Evolutionary conservation across 2,113 vertebrate genomes (phyloP), one percentile per base, ranked within the genome.

Genomic region (Trichechus manatus): DNA sequence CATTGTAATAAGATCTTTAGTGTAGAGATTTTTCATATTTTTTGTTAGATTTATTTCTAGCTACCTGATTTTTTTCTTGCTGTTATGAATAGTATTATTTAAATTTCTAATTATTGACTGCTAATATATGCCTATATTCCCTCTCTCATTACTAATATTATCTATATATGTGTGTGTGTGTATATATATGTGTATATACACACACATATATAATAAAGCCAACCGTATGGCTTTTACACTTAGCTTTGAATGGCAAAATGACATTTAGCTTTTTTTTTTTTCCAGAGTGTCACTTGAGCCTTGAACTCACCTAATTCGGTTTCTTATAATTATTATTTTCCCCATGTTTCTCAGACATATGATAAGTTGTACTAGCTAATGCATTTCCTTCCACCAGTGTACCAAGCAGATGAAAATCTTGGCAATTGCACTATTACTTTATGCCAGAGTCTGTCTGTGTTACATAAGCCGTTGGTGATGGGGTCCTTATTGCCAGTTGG

Each of bases 381-480:
- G 42, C 11, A 15, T 80, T 74, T 86, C n/a, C 13, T 6, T 80
- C 36, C 29, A 79, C 14, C 9, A 1, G 33, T 11, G 11, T 13
- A 23, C 50, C 70, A 63, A 22, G 19, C n/a, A 70, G 19, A 56
- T 11, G 44, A 80, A 25, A 53, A 56, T 64, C 1, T 25, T 74
- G 10, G 1, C 25, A 42, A 11, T 9, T 17, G 4, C 42, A 56
- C 39, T 39, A 39, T 39, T 39, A 39, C 39, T 39, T 74, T 53
- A 29, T 85, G 19, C 11, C 61, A 75, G 29, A 53, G 10, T 81
- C 39, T 39, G 39, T 39, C 39, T 39, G 39, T 39, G 64, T 3
- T 25, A 20, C 44, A 80, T 6, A 1, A 0, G 6, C 36, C 31
- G 9, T 68, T 13, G 4, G 20, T 0, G 11, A 50, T 22, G 1